A percentile compares a stretch with the other conserved stretches of the same genome.
Conservation (phyloP, 2,797 vertebrate species). For the Characodon lateralis region DNA sequence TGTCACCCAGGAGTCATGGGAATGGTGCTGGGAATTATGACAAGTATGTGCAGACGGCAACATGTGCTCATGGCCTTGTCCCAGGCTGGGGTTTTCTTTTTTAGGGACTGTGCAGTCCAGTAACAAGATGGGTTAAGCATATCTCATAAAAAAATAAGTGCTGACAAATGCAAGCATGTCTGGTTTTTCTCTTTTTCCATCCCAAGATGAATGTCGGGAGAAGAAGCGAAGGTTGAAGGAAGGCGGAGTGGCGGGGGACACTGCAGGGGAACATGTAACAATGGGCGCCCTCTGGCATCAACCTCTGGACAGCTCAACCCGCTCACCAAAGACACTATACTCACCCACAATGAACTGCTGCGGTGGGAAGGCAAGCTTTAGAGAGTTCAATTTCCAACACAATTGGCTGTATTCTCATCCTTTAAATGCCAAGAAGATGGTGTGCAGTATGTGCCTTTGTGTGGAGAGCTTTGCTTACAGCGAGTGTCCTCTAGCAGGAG, state of each 20-base stretch:
- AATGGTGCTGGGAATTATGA: conserved; percentile 39
- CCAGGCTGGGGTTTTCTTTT: conserved; percentile 20
- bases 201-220: conserved; percentile 58
- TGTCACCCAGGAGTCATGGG: conserved; percentile 50
- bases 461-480: conserved; percentile 76
- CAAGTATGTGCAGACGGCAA: conserved; percentile 22
- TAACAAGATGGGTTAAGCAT: conserved; percentile 19
- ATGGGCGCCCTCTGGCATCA: conserved; percentile 78
- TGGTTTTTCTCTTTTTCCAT: conserved; percentile 30
- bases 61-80: conserved; percentile 31
- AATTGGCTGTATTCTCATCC: conserved; percentile 83
- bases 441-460: conserved; percentile 78
- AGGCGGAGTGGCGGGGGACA: conserved; percentile 50
- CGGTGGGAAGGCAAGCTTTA: conserved; percentile 79
- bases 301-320: conserved; percentile 75
- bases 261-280: conserved; percentile 71
- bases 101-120: conserved; percentile 11
- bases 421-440: conserved; percentile 84
- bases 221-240: conserved; percentile 58
- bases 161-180: conserved; percentile 25
- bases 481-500: conserved; percentile 77
- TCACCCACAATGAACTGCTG: conserved; percentile 81
- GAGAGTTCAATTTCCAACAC: conserved; percentile 87
- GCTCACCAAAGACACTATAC: conserved; percentile 79
- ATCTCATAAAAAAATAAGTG: conserved; percentile 13